Evolutionary conservation across 2,888 invertebrate genomes (phyloP), one percentile per base, ranked within the genome.

Genomic region (Molorchus minor): DNA sequence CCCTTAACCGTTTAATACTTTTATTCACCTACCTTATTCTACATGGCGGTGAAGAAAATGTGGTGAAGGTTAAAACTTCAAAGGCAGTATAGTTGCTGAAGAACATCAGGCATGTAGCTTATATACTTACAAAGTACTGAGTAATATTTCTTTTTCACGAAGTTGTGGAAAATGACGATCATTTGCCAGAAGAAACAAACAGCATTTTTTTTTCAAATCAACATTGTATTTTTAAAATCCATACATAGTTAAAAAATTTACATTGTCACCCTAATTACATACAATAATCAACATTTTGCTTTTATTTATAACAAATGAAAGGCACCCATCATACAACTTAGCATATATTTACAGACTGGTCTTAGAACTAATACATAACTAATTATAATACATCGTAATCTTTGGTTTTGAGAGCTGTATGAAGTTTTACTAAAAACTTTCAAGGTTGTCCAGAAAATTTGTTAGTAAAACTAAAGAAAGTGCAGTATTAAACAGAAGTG

Each of bases 381-480:
- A 33, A 33, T 55, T 59, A 62, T 56, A 25, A 56, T 62, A 62
- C 56, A 62, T 16, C 25, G 40, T 53, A 67, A 67, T 80, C 79
- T 80, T 80, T 80, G 80, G 80, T 79, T 72, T 74, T 78, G 62
- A 70, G 72, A 80, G 80, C 80, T 80, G 80, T 75, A 80, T 78
- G 80, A 79, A 76, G 75, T 79, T 80, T 78, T 77, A 77, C 75
- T 77, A 76, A 75, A 69, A 74, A 73, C 62, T 66, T 74, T 75
- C 67, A 30, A 35, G 3, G 54, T 8, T 33, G 21, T 29, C n/a
- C 3, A 25, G 43, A 75, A 74, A 69, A 62, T 69, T 74, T 69
- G 61, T 69, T 70, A 75, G 71, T 77, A 79, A 79, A 79, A 79
- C 77, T 73, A 52, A 30, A 43, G 52, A 70, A 75, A 77, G 79